Base-by-base conservation (phyloP, 2,113 vertebrate genomes). In the Saiga tatarica region DNA sequence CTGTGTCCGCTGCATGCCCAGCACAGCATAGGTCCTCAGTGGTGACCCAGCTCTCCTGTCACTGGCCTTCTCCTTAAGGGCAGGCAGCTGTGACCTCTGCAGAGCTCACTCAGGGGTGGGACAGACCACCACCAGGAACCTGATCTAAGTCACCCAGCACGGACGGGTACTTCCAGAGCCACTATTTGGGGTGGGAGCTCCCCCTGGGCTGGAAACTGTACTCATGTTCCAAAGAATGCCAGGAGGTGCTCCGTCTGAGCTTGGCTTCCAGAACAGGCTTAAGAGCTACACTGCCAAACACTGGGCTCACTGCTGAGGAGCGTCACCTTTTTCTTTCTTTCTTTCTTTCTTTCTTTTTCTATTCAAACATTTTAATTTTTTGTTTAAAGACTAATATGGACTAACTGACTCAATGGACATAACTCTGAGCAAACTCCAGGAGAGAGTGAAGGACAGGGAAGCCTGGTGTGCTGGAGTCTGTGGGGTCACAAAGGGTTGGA, bases 21-120 rank as follows among this genome's bases (percentile, higher is more conserved):
- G 53, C 1, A 8, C 53, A 15, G 33, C 2, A 1, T 2, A 5
- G 0, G 2, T 1, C 5, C 47, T 13, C 47, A 3, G 7, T 2
- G 39, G 26, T 2, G 21, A 52, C 74, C 17, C 42, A 7, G 84
- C 52, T 30, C 30, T 45, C 60, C 76, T 7, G 7, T 2, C 1
- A 28, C 4, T 21, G 45, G 74, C 60, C 2, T 26, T 42, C 21
- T 36, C 62, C 59, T 26, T 3, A 30, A 53, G 95, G 21, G 16
- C 86, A 17, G 17, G 25, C 50, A 50, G 50, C 57, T 21, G 42
- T 1, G 76, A 42, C 52, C 76, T 82, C 76, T 28, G 42, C 11
- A 30, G 23, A 0, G 3, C 30, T 64, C 64, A 15, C 21, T 33
- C 15, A 2, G 14, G 36, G 33, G 36, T 2, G 1, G 86, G 16